Percentiles rank a stretch among this genome's conserved stretches.
Evolutionary conservation across 1,140 invertebrate genomes (phyloP).

Genomic region (Sitophilus oryzae): DNA sequence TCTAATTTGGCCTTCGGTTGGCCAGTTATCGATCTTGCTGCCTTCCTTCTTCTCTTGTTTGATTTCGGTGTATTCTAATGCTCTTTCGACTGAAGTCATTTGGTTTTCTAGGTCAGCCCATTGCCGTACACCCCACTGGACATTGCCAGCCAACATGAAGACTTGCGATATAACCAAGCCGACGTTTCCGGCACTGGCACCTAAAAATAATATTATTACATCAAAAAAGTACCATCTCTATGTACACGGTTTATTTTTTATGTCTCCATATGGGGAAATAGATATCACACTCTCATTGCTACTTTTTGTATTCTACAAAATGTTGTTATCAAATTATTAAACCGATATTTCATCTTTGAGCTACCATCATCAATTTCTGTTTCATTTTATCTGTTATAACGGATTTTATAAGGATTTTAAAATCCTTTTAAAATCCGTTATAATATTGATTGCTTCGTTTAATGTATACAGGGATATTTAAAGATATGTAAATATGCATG

Average conservation of each 20-base stretch:
- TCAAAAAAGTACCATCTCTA: neutral
- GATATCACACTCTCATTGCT: no score
- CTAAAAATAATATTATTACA: no score
- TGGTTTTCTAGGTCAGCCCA: slow-evolving; percentile 77
- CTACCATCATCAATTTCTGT: no score
- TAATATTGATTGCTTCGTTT: no score
- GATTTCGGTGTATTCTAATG: slow-evolving; percentile 65
- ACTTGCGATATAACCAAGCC: slow-evolving; percentile 76
- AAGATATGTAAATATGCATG: no score
- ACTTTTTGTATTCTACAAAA: no score
- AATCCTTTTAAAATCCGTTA: no score
- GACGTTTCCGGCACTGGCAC: slow-evolving; percentile 53
- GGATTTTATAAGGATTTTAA: no score
- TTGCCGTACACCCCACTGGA: slow-evolving; percentile 82
- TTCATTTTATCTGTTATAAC: no score
- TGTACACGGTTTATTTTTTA: neutral
- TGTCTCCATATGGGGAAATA: neutral
- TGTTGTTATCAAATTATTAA: no score
- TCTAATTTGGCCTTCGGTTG: slow-evolving; percentile 23
- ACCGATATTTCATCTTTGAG: no score
- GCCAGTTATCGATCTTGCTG: slow-evolving; percentile 48
- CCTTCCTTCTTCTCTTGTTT: slow-evolving; percentile 14
- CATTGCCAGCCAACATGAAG: slow-evolving; percentile 66
- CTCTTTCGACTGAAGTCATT: slow-evolving; percentile 75
- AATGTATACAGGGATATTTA: no score